Evolutionary conservation across 2,888 invertebrate species (phyloP), one percentile per base, ranked within the genome.

Genomic region (Nemoura dubitans): DNA sequence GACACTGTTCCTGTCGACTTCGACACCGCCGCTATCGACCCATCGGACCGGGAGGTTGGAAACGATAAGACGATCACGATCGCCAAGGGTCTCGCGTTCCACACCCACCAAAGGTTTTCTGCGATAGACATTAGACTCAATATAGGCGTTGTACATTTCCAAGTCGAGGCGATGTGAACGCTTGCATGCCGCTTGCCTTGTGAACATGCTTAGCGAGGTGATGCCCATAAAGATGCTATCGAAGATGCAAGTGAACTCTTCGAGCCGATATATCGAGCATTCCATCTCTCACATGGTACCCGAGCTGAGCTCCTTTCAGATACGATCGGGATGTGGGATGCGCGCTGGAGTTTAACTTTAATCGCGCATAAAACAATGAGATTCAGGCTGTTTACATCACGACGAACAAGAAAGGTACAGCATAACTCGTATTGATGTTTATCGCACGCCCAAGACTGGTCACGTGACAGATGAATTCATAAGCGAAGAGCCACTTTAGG

Each of bases 291-390:
- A 36, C 3, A 36, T 59, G 59, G 16, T 59, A 59, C 21, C 59
- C 59, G 21, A 59, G 59, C 59, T 59, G 2, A 21, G 59, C 59
- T 59, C 59, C 59, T 59, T 21, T 59, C 59, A 21, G 59, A 59
- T 59, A 59, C 14, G 59, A 59, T 59, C 59, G 1, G 21, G 59
- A 78, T 10, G 78, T 78, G 78, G 78, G 28, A 78, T 27, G 27
- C 78, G 28, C 78, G 26, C 28, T 0, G 26, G 25, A 14, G 78
- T 78, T 27, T 26, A 82, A 82, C 36, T 78, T 27, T 78, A 82
- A 82, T 82, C 82, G 29, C 82, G 29, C 82, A 5, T 29, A 29
- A 82, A 82, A 82, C 82, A 82, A 82, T 28, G 82, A 59, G 82
- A 82, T 82, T 30, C 36, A 82, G 36, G 82, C 36, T 82, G 82